phyloP scores from a whole-genome alignment of 2,888 invertebrate genomes.

The Eupsilia transversa region DNA sequence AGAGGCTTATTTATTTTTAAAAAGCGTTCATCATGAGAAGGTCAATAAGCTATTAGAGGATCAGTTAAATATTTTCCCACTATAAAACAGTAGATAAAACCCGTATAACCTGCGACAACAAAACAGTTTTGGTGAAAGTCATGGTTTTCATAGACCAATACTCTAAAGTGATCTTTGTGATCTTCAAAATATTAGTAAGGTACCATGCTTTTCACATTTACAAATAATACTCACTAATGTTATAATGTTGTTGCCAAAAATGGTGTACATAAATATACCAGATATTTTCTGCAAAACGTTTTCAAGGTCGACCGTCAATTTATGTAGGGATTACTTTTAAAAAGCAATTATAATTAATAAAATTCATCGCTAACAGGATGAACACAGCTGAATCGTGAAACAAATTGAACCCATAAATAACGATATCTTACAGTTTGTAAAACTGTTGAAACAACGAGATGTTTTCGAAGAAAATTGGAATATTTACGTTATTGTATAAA shows the following conservation, averaged over 20 bases:
- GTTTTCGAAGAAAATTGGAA: slow-evolving; percentile 23
- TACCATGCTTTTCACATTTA: neutral
- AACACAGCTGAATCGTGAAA: slow-evolving; percentile 35
- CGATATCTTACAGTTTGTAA: slow-evolving; percentile 26
- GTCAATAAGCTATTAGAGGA: neutral
- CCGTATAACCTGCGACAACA: neutral
- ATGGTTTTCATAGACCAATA: neutral
- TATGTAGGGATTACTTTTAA: slow-evolving; percentile 43
- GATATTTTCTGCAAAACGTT: slow-evolving; percentile 43
- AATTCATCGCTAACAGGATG: slow-evolving; percentile 42
- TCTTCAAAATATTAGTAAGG: neutral
- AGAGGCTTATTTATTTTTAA: neutral
- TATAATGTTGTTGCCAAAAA: neutral
- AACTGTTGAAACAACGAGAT: slow-evolving; percentile 29
- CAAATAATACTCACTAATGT: neutral
- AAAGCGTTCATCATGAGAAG: neutral
- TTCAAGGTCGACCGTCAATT: slow-evolving; percentile 26
- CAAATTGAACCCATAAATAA: slow-evolving; percentile 61
- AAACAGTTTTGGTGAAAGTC: neutral
- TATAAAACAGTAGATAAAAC: neutral
- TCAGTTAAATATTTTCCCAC: neutral
- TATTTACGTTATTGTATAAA: slow-evolving; percentile 5
- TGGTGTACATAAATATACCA: neutral
- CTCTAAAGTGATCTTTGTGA: neutral
- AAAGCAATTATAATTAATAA: slow-evolving; percentile 58